Base-by-base conservation (phyloP, 2,113 vertebrate genomes). In the Gadus macrocephalus region DNA sequence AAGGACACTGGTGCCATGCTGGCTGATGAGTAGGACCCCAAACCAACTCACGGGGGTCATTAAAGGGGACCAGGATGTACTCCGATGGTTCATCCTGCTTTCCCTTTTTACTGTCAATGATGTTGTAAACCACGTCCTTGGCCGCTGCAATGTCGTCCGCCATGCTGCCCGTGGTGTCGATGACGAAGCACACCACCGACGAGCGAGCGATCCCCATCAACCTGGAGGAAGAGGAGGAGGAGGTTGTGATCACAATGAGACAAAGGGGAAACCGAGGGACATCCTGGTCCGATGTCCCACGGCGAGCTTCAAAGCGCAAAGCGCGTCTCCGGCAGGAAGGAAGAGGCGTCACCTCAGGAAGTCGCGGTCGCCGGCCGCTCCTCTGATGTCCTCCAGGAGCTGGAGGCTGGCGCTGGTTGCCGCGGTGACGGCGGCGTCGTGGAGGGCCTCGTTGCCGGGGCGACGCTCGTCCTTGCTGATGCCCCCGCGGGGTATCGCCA, bases 41-140 rank as follows among this genome's bases (percentile, higher is more conserved):
- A 59, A n/a, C 15, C 11, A 20, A 53, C 78, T 68, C 81, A 91
- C 92, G 0, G 0, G 91, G 90, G 35, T 93, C 90, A 65, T 92
- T 93, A 82, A 92, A 93, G 7, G 88, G 87, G 27, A 93, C 92
- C 65, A 92, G 74, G 66, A 93, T 89, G 68, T 93, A 93, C 75
- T 90, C 87, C 0, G 91, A 92, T 1, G 92, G 92, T 66, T 91
- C 91, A 0, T 91, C 85, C 58, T 90, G 86, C 0, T 90, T 91
- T 79, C 91, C 91, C 68, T 74, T 87, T 38, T 89, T 89, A 69
- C 38, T 69, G 77, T 92, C 88, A 67, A 92, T 91, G 63, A 93
- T 87, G 17, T 83, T 5, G 12, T 78, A 62, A 35, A 81, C 73
- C 0, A 85, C 64, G 0, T 25, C 42, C 56, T 77, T 86, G 38